phyloP scores from a whole-genome alignment of 2,113 vertebrate genomes.

The Tetraodon nigroviridis region DNA sequence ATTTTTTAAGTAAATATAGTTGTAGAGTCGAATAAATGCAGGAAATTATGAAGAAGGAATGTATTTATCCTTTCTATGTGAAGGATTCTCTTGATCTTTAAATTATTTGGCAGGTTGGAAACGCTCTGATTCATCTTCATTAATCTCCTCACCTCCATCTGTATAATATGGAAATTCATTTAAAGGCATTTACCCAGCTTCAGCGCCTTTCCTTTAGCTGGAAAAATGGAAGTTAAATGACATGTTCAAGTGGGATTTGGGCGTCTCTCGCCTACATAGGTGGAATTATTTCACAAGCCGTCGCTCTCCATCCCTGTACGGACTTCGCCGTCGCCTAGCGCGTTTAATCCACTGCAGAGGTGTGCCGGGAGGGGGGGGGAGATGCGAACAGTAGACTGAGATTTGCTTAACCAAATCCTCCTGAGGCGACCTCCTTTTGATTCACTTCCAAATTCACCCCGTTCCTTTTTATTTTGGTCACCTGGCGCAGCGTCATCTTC shows the following conservation, averaged over 20 bases:
- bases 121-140: conserved; percentile 16
- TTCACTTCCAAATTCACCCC: conserved; percentile 42
- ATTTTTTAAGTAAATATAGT: no score
- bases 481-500: no score
- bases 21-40: no score
- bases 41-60: no score
- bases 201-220: no score
- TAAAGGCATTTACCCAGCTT: no score
- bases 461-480: no score
- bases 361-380: conserved; percentile 49
- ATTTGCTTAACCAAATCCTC: conserved; percentile 69
- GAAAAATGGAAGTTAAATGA: conserved; percentile 4
- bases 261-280: no score
- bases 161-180: conserved; percentile 9
- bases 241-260: conserved; percentile 15
- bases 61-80: no score
- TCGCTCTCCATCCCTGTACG: conserved; percentile 23
- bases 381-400: conserved; percentile 49
- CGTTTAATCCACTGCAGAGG: conserved; percentile 58
- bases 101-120: no score
- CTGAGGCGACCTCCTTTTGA: conserved; percentile 46
- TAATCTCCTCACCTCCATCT: conserved; percentile 18
- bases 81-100: no score
- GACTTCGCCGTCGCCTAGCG: neutral
- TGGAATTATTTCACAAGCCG: no score